Base-by-base conservation (phyloP, 2,797 vertebrate genomes). In the Amphiprion clarkii region DNA sequence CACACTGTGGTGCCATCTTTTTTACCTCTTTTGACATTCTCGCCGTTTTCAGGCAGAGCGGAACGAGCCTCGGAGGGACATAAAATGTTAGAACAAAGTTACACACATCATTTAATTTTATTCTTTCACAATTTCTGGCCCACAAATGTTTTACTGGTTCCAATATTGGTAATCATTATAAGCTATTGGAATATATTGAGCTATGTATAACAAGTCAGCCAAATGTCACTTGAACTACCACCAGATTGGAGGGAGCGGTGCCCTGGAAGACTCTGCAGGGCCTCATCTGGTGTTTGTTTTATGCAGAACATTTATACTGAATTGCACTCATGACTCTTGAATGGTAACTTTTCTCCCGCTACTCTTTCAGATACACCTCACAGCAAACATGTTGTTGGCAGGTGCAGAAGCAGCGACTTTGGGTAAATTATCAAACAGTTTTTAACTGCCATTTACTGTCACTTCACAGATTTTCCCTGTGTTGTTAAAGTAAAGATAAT, bases 81-180 rank as follows among this genome's bases (percentile, higher is more conserved):
- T 88, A 90, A 91, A 91, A 87, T 83, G 87, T 91, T 89, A 87
- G 85, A 90, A 83, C 75, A 90, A 87, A 93, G 87, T 90, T 90
- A 87, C 86, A 88, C 83, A 86, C 88, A 40, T 86, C 87, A 84
- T 93, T 94, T 92, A 78, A 82, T 92, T 93, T 93, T 90, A 92
- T 86, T 82, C 89, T 90, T 91, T 91, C 88, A 89, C 91, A 87
- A 91, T 90, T 89, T 91, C 90, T 90, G 88, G 87, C 82, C 78
- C 88, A 90, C 87, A 90, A 92, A 94, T 88, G 89, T 90, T 93
- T 93, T 90, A 93, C 88, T 81, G 85, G 85, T 86, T 93, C 84
- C 88, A 91, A 91, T 90, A 90, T 88, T 44, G 59, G 87, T 91
- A 87, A 93, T 93, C 86, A 91, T 91, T 89, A 84, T 86, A 87